Percentiles rank a stretch among this genome's conserved stretches.
phyloP scores from a whole-genome alignment of 2,113 vertebrate species.

The Mesocricetus auratus region DNA sequence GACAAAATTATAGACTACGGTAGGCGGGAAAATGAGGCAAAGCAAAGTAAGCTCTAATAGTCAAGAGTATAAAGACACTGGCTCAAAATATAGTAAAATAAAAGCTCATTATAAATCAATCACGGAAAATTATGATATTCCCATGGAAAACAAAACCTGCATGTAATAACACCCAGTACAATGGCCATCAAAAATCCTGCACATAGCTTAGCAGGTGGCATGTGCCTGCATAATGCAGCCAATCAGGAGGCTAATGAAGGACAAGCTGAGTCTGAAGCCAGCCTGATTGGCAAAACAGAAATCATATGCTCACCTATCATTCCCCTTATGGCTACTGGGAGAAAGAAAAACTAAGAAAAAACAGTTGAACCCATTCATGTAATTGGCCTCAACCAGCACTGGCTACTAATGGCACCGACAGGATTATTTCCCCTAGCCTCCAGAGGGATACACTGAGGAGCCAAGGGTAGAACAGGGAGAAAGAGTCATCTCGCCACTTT shows the following conservation, averaged over 20 bases:
- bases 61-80: background rate
- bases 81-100: background rate
- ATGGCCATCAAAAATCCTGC: background rate
- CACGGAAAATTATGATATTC: background rate
- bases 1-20: background rate
- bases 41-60: background rate
- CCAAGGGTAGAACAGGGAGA: background rate
- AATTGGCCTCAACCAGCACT: background rate
- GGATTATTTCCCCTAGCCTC: background rate
- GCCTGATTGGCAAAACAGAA: background rate
- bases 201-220: background rate
- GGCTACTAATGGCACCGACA: background rate
- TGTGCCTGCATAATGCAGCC: background rate
- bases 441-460: background rate
- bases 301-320: background rate
- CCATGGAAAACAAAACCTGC: background rate
- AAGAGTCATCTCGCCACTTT: background rate
- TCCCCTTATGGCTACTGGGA: background rate
- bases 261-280: background rate
- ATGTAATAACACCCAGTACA: background rate
- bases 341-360: background rate
- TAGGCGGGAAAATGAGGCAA: background rate
- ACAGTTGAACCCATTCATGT: background rate
- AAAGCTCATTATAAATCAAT: background rate
- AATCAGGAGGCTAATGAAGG: background rate